Conservation (phyloP, 2,888 invertebrate species). For the Coleophora flavipennella region DNA sequence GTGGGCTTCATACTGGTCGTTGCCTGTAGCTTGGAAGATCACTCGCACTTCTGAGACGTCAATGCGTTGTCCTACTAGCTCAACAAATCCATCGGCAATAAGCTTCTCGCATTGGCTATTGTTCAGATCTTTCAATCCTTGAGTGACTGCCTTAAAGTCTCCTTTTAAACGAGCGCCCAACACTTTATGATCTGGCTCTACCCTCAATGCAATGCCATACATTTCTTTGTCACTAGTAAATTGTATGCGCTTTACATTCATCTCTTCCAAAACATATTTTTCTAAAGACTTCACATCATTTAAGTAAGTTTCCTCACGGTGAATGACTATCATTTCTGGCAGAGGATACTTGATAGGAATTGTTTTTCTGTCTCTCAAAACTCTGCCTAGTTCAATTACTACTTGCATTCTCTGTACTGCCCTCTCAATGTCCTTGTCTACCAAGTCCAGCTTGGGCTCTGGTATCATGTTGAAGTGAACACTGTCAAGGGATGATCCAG, state of each 20-base stretch:
- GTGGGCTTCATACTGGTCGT: conserved; percentile 88
- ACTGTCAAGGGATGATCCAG: conserved; percentile 75
- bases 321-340: conserved; percentile 95
- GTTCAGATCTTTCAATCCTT: conserved; percentile 83
- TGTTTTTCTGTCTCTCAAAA: conserved; percentile 93
- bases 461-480: conserved; percentile 96
- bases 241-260: conserved; percentile 90
- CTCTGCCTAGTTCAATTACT: conserved; percentile 94
- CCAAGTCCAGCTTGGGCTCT: conserved; percentile 77
- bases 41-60: conserved; percentile 86
- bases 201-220: conserved; percentile 91
- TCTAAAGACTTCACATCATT: conserved; percentile 84
- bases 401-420: conserved; percentile 95
- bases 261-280: conserved; percentile 90
- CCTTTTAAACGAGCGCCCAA: conserved; percentile 91
- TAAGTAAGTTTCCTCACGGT: conserved; percentile 84
- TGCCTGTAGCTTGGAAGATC: conserved; percentile 81
- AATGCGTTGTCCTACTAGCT: conserved; percentile 82
- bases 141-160: conserved; percentile 89
- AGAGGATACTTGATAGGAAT: conserved; percentile 97
- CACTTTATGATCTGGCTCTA: conserved; percentile 95
- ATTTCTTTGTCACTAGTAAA: conserved; percentile 91
- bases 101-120: conserved; percentile 86
- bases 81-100: conserved; percentile 78
- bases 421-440: conserved; percentile 89